Base-by-base conservation (phyloP, 1,140 invertebrate genomes). In the Camponotus floridanus region DNA sequence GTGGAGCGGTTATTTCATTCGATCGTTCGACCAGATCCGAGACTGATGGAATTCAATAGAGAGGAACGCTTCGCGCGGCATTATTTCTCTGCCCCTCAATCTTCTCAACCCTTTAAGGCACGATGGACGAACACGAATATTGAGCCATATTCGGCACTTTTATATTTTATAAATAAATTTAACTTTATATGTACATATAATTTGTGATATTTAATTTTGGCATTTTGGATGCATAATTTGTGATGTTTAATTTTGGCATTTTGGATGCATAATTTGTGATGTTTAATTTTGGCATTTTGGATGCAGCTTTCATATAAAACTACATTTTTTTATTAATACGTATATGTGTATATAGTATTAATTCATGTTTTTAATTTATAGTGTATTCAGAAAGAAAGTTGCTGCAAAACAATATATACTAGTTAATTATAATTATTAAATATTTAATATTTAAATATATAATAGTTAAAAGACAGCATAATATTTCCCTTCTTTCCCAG, bases 61-160 rank as follows among this genome's bases (percentile, higher is more conserved):
- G 73, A 42, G 81, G 81, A 85, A 78, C 81, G 48, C 71, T 76
- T 51, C 73, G 71, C 73, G 73, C 61, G 15, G 33, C 39, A 83
- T 83, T 83, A 70, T 83, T 83, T 74, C 79, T 83, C 42, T 31
- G 68, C 68, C 31, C 31, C 55, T 71, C 79, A 48, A 73, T 83
- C 48, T 57, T 76, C 61, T 85, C 45, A 78, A 85, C 48, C 45
- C 73, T 65, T 59, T 85, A 59, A 73, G 59, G 2, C 26, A 57
- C 15, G 42, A 74, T 73, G 68, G 36, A 9, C 79, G 31, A 48
- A 48, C 57, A 83, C 42, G 55, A 83, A 62, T 62, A 83, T 81
- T n/a, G 48, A 26, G 8, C 26, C 2, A 0, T 36, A 6, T 15
- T 81, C 21, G 7, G 2, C 2, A 51, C n/a, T 18, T 59, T 33